Conservation (phyloP, 2,797 vertebrate genomes). For the Sebastes minor region DNA sequence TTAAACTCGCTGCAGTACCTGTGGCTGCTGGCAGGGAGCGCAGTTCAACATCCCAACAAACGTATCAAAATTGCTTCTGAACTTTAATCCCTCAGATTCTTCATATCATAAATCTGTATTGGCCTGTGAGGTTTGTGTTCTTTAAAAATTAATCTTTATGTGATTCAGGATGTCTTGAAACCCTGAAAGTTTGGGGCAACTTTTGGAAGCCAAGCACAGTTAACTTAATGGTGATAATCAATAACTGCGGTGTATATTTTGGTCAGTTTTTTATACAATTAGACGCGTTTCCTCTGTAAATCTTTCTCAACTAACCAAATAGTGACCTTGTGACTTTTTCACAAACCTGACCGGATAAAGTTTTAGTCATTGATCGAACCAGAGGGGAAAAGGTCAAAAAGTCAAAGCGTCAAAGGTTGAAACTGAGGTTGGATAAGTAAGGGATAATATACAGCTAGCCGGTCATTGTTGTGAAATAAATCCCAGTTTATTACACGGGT, state of each 20-base stretch:
- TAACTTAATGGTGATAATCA: background rate
- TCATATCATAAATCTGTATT: background rate
- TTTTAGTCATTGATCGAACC: background rate
- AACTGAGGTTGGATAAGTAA: background rate
- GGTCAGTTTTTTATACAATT: background rate
- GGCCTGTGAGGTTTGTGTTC: background rate
- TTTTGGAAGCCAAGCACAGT: background rate
- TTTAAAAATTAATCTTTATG: background rate
- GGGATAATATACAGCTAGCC: accelerated
- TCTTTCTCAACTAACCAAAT: background rate
- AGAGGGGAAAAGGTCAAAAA: slow-evolving; percentile 27
- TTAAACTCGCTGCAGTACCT: background rate
- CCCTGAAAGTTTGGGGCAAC: background rate
- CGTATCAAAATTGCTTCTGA: background rate
- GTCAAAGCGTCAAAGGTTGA: slow-evolving; percentile 38
- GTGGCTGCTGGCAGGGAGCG: slow-evolving; percentile 42
- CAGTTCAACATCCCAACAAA: background rate
- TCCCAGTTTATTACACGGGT: too few relatives aligned
- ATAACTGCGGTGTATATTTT: background rate
- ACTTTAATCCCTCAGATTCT: background rate
- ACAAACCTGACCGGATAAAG: background rate
- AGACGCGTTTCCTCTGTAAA: background rate
- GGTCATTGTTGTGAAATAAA: too few relatives aligned
- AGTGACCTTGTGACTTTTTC: background rate
- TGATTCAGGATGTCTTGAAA: background rate